These are phyloP conservation scores for Poeciliopsis prolifica DNA, from an alignment of 2,113 vertebrate genomes.

Conservation along the genomic window DNA sequence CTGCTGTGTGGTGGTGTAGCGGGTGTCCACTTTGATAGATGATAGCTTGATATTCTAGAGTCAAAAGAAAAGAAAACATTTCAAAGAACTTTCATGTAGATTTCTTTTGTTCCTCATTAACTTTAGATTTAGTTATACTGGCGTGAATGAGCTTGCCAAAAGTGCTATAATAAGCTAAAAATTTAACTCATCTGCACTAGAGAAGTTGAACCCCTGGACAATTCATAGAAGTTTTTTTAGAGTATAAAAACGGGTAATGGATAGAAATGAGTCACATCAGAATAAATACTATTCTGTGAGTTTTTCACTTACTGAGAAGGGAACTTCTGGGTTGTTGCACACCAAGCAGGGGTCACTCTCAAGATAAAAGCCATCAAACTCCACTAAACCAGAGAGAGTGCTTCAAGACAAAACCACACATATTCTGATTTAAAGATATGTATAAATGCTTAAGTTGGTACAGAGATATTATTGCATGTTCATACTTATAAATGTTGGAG, in stretches of 20 bases:
- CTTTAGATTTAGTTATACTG: neutral
- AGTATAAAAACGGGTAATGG: neutral
- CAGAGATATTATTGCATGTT: neutral
- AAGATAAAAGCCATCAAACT: conserved; percentile 96
- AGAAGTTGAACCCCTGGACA: too few relatives aligned
- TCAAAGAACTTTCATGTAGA: neutral
- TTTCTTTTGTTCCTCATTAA: neutral
- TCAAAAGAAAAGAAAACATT: conserved; percentile 19
- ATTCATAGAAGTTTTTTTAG: too few relatives aligned
- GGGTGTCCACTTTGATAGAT: conserved; percentile 98
- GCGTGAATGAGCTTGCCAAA: neutral
- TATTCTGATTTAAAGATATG: neutral
- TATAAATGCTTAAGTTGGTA: neutral
- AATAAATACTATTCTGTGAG: neutral
- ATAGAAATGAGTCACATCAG: neutral
- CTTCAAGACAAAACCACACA: conserved; percentile 68
- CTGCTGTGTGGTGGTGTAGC: conserved; percentile 99
- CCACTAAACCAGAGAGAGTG: conserved; percentile 94
- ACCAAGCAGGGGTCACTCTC: conserved; percentile 98
- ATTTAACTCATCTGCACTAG: neutral
- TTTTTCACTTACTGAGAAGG: conserved; percentile 90
- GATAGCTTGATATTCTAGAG: conserved; percentile 97
- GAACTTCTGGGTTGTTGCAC: conserved; percentile 98
- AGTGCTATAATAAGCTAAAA: neutral
- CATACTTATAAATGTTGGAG: conserved; percentile 99